Percentiles rank a stretch among this genome's conserved stretches.
Conservation (phyloP, 2,113 vertebrate genomes). For the Mesitornis unicolor region DNA sequence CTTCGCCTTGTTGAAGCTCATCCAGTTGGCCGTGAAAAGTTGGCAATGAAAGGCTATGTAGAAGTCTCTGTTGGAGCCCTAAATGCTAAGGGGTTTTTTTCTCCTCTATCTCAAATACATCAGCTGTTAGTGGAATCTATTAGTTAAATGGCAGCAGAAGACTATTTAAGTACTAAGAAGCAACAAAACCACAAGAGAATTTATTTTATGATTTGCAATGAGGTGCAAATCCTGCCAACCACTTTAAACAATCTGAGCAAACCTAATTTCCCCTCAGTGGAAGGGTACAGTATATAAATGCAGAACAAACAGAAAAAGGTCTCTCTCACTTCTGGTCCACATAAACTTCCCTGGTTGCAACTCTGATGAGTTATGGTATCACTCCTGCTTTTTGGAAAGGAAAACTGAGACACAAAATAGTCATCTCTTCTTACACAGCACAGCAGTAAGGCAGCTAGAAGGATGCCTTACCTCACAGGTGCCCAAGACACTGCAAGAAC, state of each 20-base stretch:
- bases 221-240: conserved; percentile 49
- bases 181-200: conserved; percentile 16
- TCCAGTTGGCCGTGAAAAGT: no score
- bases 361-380: neutral
- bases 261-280: conserved; percentile 6
- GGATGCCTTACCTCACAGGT: neutral
- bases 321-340: neutral
- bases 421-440: neutral
- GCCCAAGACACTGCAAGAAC: neutral
- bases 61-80: neutral
- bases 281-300: neutral
- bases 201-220: conserved; percentile 23
- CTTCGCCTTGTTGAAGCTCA: no score
- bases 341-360: neutral
- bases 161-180: conserved; percentile 1
- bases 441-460: neutral
- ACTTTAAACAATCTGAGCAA: conserved; percentile 43
- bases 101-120: conserved; percentile 1
- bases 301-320: neutral
- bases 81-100: neutral
- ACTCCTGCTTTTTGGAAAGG: neutral
- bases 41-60: neutral
- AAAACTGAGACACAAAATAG: neutral
- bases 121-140: conserved; percentile 34
- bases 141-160: conserved; percentile 12